phyloP scores from a whole-genome alignment of 2,888 invertebrate species.

The Hirtodrosophila duncani region DNA sequence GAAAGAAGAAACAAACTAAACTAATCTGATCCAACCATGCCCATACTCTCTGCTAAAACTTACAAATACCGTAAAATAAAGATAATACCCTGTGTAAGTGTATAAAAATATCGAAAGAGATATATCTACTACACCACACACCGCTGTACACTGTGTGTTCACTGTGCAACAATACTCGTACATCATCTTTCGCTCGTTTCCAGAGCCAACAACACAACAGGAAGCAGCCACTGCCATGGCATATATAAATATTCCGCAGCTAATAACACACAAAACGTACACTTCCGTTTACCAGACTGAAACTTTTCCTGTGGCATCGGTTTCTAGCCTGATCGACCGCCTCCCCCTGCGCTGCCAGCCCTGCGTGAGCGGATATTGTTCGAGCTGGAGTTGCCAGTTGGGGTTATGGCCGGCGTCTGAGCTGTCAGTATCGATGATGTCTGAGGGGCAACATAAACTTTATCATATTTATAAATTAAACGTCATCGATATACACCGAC shows the following conservation, averaged over 20 bases:
- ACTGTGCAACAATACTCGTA: neutral
- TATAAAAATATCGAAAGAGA: slow-evolving; percentile 13
- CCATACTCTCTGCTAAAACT: too few relatives aligned
- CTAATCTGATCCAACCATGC: too few relatives aligned
- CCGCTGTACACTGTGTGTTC: too few relatives aligned
- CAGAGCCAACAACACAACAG: slow-evolving; percentile 35
- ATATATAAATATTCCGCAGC: slow-evolving; percentile 56
- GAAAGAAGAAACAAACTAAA: too few relatives aligned
- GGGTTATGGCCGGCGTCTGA: too few relatives aligned
- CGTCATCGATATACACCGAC: slow-evolving; percentile 52
- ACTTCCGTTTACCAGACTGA: slow-evolving; percentile 51
- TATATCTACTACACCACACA: neutral
- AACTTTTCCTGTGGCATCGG: slow-evolving; percentile 22
- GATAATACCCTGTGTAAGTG: too few relatives aligned
- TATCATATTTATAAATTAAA: slow-evolving; percentile 63
- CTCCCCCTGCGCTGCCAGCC: slow-evolving; percentile 12
- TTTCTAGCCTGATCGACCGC: slow-evolving; percentile 46
- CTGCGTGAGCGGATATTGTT: slow-evolving; percentile 1
- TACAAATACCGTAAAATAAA: too few relatives aligned
- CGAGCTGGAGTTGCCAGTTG: neutral
- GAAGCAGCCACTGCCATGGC: slow-evolving; percentile 38
- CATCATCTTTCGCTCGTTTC: too few relatives aligned
- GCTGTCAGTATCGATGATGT: neutral
- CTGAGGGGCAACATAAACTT: slow-evolving; percentile 42
- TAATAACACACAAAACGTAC: slow-evolving; percentile 44